A percentile compares a stretch with the other conserved stretches of the same genome.
Conservation (phyloP, 1,140 invertebrate species). For the Drosophila parvula region DNA sequence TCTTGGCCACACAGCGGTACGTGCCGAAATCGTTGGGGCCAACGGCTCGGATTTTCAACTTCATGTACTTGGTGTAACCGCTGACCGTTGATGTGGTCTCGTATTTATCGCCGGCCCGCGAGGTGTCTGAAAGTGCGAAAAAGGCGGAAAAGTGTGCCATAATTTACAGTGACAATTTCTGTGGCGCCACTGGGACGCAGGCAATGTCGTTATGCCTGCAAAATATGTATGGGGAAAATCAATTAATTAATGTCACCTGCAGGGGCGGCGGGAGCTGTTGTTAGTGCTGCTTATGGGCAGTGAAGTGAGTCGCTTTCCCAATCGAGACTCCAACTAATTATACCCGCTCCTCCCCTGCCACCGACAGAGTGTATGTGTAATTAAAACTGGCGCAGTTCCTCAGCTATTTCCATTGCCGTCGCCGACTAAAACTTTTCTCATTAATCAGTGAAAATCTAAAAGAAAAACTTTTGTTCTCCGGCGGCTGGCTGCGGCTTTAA, state of each 20-base stretch:
- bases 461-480: constrained; percentile 79
- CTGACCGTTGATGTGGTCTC: constrained; percentile 91
- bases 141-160: constrained; percentile 21
- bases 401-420: constrained; percentile 55
- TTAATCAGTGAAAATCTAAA: constrained; percentile 83
- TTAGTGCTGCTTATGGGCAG: constrained; percentile 36
- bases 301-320: constrained; percentile 62
- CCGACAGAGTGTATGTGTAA: constrained; percentile 51
- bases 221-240: constrained; percentile 54
- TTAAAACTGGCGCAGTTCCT: constrained; percentile 77
- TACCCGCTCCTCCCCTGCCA: not conserved
- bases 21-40: constrained; percentile 92
- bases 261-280: constrained; percentile 30
- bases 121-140: constrained; percentile 69
- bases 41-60: constrained; percentile 92
- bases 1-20: constrained; percentile 97
- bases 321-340: constrained; percentile 76
- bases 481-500: constrained; percentile 60
- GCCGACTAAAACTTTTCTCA: constrained; percentile 81
- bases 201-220: constrained; percentile 16
- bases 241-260: constrained; percentile 82
- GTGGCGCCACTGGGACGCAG: constrained; percentile 2
- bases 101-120: constrained; percentile 92
- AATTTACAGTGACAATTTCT: constrained; percentile 41
- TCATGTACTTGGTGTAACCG: constrained; percentile 94